Evolutionary conservation across 1,140 invertebrate genomes (phyloP).

Genomic region (Drosophila fuyamai): DNA sequence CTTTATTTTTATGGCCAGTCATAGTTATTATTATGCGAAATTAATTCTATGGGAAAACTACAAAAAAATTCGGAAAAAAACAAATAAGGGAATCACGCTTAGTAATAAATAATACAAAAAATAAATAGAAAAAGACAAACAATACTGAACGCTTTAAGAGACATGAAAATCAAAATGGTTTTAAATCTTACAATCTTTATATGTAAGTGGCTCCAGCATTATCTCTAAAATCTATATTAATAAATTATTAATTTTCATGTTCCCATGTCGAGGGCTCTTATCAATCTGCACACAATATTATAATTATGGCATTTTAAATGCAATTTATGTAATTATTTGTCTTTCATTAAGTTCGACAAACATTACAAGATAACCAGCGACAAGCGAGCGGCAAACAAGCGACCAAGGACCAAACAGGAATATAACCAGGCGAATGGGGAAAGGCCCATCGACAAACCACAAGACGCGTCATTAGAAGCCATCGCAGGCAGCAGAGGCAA

Average conservation of each 20-base stretch:
- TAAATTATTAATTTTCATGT: conserved; percentile 32
- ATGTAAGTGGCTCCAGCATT: background rate
- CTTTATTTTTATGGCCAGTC: conserved; percentile 27
- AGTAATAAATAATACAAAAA: background rate
- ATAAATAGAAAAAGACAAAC: background rate
- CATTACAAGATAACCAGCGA: conserved; percentile 40
- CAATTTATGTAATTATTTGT: conserved; percentile 49
- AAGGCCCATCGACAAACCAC: background rate
- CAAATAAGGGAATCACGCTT: no score
- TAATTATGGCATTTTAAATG: conserved; percentile 39
- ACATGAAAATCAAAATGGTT: background rate
- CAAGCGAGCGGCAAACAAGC: conserved; percentile 9
- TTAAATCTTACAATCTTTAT: no score
- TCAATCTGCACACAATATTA: conserved; percentile 28
- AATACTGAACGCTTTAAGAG: no score
- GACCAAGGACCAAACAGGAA: conserved; percentile 34
- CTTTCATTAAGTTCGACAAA: conserved; percentile 41
- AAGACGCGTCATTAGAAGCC: conserved; percentile 43
- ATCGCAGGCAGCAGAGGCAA: conserved; percentile 27
- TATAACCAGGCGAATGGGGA: background rate
- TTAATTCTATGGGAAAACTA: conserved; percentile 33
- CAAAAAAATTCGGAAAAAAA: background rate
- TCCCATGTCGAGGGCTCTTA: conserved; percentile 11
- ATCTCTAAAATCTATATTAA: conserved; percentile 14
- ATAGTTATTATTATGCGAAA: conserved; percentile 18